These are phyloP conservation scores for Peromyscus aztecus DNA, from an alignment of 2,797 vertebrate species.

Conservation along the genomic window DNA sequence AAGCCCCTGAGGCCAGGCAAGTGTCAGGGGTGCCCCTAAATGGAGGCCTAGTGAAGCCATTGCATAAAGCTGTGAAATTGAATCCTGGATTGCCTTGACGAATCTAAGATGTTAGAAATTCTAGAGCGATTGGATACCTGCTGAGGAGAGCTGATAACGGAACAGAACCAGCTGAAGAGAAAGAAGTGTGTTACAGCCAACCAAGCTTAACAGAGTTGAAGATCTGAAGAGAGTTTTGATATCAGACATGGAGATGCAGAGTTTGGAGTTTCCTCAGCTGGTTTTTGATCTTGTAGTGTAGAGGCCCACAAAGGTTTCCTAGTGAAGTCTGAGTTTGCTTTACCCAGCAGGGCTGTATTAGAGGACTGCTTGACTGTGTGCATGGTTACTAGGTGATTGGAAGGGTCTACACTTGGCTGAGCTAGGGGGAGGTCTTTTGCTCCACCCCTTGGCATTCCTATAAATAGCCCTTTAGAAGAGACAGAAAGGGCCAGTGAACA, in stretches of 20 bases:
- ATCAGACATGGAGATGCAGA: not conserved
- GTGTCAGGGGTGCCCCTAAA: not conserved
- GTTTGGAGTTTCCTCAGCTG: not conserved
- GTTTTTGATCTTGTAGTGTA: too few relatives aligned
- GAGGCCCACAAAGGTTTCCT: too few relatives aligned
- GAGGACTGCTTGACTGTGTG: too few relatives aligned
- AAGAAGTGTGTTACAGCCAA: not conserved
- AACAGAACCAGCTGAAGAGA: not conserved
- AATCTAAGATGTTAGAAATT: not conserved
- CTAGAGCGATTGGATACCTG: not conserved
- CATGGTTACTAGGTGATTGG: too few relatives aligned
- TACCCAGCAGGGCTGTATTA: too few relatives aligned
- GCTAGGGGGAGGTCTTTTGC: too few relatives aligned
- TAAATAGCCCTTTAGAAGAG: too few relatives aligned
- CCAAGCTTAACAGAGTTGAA: not conserved
- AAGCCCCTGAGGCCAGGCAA: not conserved
- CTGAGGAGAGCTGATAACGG: not conserved
- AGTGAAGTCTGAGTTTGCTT: too few relatives aligned
- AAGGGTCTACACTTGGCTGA: too few relatives aligned
- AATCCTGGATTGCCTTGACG: not conserved
- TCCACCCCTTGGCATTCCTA: too few relatives aligned
- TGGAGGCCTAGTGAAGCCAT: not conserved
- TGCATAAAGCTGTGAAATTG: not conserved
- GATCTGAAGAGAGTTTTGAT: not conserved
- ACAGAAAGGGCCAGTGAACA: too few relatives aligned